Percentiles rank a stretch among this genome's conserved stretches.
These are phyloP conservation scores for Cantharis nigra DNA, from an alignment of 2,888 invertebrate genomes.

Conservation along the genomic window DNA sequence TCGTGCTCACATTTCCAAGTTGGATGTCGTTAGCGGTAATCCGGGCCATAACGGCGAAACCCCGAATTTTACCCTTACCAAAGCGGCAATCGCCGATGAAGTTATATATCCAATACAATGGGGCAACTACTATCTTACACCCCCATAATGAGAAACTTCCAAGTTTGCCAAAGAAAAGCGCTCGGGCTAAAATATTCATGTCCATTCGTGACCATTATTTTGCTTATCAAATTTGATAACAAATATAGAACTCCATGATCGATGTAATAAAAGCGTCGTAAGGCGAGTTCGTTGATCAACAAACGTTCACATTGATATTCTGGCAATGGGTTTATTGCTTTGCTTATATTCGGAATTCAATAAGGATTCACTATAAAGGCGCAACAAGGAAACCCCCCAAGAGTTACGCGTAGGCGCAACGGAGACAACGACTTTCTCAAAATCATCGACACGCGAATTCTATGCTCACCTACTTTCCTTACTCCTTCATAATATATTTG, in stretches of 20 bases:
- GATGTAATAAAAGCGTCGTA: constrained; percentile 42
- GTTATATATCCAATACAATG: constrained; percentile 41
- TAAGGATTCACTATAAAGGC: constrained; percentile 50
- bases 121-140: not conserved
- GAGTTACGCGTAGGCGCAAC: constrained; percentile 36
- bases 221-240: constrained; percentile 14
- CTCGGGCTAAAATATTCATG: not conserved
- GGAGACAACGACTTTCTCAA: constrained; percentile 21
- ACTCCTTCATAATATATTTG: constrained; percentile 19
- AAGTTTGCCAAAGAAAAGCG: not conserved
- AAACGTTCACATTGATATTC: constrained; percentile 51
- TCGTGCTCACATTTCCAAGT: constrained; percentile 40
- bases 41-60: constrained; percentile 42
- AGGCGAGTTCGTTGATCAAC: constrained; percentile 45
- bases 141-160: constrained; percentile 2
- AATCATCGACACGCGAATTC: constrained; percentile 25
- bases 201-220: not conserved
- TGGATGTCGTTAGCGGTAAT: constrained; percentile 45
- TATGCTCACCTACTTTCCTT: constrained; percentile 25
- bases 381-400: constrained; percentile 40
- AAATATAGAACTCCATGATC: constrained; percentile 34
- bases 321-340: constrained; percentile 54
- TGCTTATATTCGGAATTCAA: constrained; percentile 54
- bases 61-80: constrained; percentile 13
- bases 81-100: constrained; percentile 43